phyloP scores from a whole-genome alignment of 2,797 vertebrate genomes.

The Mus caroli region DNA sequence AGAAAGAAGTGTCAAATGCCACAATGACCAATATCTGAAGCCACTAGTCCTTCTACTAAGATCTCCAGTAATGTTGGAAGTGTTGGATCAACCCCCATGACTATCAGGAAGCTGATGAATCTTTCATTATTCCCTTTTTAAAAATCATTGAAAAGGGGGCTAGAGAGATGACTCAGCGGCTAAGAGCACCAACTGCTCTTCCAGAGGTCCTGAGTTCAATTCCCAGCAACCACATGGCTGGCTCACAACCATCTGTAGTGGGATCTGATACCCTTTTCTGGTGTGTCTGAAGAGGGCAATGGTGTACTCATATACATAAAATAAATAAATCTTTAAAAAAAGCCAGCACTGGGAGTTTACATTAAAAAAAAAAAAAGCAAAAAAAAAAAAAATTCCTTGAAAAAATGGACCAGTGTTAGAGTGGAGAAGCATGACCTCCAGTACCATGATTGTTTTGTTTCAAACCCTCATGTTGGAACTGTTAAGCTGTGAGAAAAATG shows the following conservation, averaged over 20 bases:
- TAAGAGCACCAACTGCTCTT: no score
- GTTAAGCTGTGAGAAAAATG: slow-evolving; percentile 55
- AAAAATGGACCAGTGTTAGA: slow-evolving; percentile 3
- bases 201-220: no score
- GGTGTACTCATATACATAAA: no score
- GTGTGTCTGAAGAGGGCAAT: no score
- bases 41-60: slow-evolving; percentile 34
- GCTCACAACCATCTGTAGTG: no score
- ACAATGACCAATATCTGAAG: neutral
- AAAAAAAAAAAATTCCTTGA: no score
- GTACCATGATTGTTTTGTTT: slow-evolving; percentile 37
- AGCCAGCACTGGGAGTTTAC: no score
- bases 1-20: slow-evolving; percentile 26
- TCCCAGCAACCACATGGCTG: no score
- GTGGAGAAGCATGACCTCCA: slow-evolving; percentile 25
- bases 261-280: no score
- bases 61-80: neutral
- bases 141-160: slow-evolving; percentile 28
- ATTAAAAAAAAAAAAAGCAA: no score
- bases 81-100: neutral
- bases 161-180: no score
- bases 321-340: no score
- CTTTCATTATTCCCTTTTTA: neutral
- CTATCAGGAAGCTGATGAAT: slow-evolving; percentile 18
- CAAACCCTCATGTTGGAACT: neutral